Percentiles rank a stretch among this genome's conserved stretches.
phyloP scores from a whole-genome alignment of 2,797 vertebrate genomes.

The Astyanax mexicanus region DNA sequence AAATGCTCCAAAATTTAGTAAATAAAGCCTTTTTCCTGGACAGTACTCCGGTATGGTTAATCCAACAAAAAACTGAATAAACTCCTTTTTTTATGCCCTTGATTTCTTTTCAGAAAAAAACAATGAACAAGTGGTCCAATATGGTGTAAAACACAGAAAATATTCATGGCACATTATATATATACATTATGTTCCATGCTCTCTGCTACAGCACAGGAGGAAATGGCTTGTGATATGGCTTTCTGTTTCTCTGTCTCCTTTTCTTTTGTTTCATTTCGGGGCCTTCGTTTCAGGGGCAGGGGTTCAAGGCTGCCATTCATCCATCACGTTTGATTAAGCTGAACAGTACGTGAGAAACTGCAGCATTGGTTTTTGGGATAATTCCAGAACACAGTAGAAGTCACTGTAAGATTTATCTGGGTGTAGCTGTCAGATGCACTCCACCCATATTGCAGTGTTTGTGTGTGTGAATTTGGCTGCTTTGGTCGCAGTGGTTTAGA shows the following conservation, averaged over 20 bases:
- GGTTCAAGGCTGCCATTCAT: slow-evolving; percentile 9
- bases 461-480: slow-evolving; percentile 2
- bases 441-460: neutral
- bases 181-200: no score
- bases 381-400: neutral
- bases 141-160: no score
- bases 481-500: neutral
- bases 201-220: neutral
- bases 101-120: no score
- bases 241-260: neutral
- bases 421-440: neutral
- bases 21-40: no score
- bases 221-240: neutral
- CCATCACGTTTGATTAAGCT: slow-evolving; percentile 4
- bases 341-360: neutral
- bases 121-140: no score
- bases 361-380: no score
- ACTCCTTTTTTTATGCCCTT: no score
- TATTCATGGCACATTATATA: no score
- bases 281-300: neutral
- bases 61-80: no score
- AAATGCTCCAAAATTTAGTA: no score
- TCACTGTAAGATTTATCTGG: neutral
- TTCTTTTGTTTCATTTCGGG: neutral
- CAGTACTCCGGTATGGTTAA: no score